Evolutionary conservation across 2,113 vertebrate genomes (phyloP), one percentile per base, ranked within the genome.

Genomic region (Toxotes chatareus): DNA sequence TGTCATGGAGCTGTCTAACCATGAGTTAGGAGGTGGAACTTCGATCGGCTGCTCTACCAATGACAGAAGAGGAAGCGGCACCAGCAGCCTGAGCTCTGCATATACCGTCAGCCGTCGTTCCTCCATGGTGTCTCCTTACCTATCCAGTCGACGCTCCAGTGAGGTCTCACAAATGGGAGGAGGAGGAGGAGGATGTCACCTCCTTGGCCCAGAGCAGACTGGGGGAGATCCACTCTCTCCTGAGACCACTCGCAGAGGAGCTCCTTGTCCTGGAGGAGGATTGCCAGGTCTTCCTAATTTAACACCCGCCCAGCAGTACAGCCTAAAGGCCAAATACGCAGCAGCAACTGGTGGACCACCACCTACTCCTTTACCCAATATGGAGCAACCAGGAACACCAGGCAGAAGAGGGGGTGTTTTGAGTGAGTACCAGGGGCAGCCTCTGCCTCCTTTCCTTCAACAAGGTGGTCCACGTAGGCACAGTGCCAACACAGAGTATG

Each of bases 61-160:
- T 5, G 98, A 99, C 74, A 95, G 96, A 53, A 96, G 98, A 13
- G 95, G 95, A 89, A 99, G 98, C 7, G 96, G 95, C 82, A 97
- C 97, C 87, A 99, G 98, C 89, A 99, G 96, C 0, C 67, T 99
- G 13, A 99, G 98, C 92, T 99, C 98, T 0, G 98, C 98, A 49
- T 99, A 99, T 44, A 99, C 98, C 0, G 97, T 98, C 67, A 99
- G 97, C 92, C 97, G 97, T 0, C 96, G 97, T 8, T 99, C 98
- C 0, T 99, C 98, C 13, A 92, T 96, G 88, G 95, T 94, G 32
- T 97, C 97, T 2, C 97, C 97, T 0, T 97, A 96, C 80, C 94
- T 94, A 12, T 88, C 95, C 0, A 97, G 95, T 27, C 94, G 96
- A 0, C 95, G 96, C 1, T 95, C 95, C 27, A 96, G 94, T 0